Evolutionary conservation across 2,888 invertebrate genomes (phyloP).

Genomic region (Athripsodes cinereus): DNA sequence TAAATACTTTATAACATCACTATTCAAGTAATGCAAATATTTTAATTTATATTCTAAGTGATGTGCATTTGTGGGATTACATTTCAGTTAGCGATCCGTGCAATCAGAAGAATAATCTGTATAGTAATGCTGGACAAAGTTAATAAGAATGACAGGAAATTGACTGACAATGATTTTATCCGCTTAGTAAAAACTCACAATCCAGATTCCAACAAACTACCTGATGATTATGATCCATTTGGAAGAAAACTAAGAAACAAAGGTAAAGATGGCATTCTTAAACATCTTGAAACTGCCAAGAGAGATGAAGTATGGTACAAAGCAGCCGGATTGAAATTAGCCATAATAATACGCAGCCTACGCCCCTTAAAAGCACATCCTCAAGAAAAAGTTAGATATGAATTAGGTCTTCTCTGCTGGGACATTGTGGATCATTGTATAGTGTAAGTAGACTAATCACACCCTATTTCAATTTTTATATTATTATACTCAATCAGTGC

Average conservation of each 20-base stretch:
- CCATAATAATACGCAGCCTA: slow-evolving; percentile 45
- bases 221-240: slow-evolving; percentile 20
- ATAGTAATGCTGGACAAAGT: slow-evolving; percentile 42
- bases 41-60: background rate
- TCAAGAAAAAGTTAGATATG: slow-evolving; percentile 55
- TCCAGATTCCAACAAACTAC: background rate
- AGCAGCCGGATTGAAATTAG: slow-evolving; percentile 53
- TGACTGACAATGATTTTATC: slow-evolving; percentile 33
- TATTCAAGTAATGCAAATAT: background rate
- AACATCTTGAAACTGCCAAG: slow-evolving; percentile 35
- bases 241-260: slow-evolving; percentile 26
- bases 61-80: background rate
- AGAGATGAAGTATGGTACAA: slow-evolving; percentile 53
- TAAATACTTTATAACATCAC: slow-evolving; percentile 2
- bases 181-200: slow-evolving; percentile 30
- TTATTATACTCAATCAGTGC: too few species aligned
- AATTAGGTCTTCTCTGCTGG: slow-evolving; percentile 54
- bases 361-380: slow-evolving; percentile 52
- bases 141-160: slow-evolving; percentile 29
- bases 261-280: slow-evolving; percentile 34
- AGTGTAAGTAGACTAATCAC: slow-evolving; percentile 38
- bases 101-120: slow-evolving; percentile 43
- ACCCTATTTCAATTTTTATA: too few species aligned
- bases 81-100: slow-evolving; percentile 40
- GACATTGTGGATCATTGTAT: slow-evolving; percentile 54